Evolutionary conservation across 2,888 invertebrate species (phyloP).

Genomic region (Acanthosepion pharaonis): DNA sequence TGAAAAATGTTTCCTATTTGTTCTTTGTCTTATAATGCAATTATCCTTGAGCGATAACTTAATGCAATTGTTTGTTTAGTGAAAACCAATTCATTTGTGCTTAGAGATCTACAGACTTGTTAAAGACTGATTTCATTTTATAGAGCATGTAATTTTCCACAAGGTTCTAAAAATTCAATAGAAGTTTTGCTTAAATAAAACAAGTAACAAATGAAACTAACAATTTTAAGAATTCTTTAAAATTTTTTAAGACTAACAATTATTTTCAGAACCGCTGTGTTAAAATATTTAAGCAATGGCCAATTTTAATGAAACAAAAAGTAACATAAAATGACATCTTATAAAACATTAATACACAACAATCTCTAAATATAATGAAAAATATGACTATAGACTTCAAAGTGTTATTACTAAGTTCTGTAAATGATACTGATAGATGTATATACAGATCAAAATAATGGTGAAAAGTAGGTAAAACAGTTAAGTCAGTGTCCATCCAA

Average conservation of each 20-base stretch:
- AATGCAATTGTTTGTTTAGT: too few relatives aligned
- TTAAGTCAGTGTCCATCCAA: not conserved
- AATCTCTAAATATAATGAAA: not conserved
- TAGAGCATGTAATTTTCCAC: too few relatives aligned
- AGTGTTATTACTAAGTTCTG: not conserved
- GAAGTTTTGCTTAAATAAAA: too few relatives aligned
- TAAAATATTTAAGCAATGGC: not conserved
- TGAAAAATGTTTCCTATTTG: too few relatives aligned
- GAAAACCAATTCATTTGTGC: too few relatives aligned
- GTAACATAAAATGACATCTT: not conserved
- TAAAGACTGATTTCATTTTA: too few relatives aligned
- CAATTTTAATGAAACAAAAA: not conserved
- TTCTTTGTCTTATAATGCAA: too few relatives aligned
- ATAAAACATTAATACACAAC: not conserved
- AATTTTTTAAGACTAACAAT: not conserved
- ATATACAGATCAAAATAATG: not conserved
- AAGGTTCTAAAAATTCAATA: too few relatives aligned
- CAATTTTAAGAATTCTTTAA: not conserved
- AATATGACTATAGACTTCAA: not conserved
- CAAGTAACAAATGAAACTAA: too few relatives aligned
- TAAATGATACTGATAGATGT: not conserved
- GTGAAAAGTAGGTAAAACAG: not conserved
- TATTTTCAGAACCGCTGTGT: not conserved
- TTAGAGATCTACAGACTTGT: too few relatives aligned
- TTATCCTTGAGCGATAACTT: too few relatives aligned